phyloP scores from a whole-genome alignment of 2,888 invertebrate genomes.

The Mongoloraphidia duomilia region DNA sequence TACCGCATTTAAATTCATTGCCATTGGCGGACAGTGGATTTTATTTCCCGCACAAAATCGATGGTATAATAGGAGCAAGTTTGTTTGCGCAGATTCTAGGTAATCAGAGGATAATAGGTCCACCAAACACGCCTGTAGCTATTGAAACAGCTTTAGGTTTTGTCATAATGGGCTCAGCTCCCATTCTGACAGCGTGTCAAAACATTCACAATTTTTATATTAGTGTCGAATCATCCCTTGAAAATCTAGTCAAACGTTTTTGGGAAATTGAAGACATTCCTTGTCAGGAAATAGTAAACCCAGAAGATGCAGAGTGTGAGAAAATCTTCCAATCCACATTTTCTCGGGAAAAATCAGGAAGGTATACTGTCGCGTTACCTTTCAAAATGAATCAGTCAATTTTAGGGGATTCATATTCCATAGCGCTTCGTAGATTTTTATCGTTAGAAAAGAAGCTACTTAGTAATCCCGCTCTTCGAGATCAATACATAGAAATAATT shows the following conservation, averaged over 20 bases:
- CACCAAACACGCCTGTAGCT: background rate
- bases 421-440: background rate
- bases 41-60: no score
- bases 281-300: background rate
- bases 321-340: constrained; percentile 8
- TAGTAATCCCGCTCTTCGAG: background rate
- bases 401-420: constrained; percentile 6
- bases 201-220: background rate
- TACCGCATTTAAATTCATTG: no score
- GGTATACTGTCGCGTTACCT: constrained; percentile 13
- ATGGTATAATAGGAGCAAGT: no score
- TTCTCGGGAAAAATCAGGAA: constrained; percentile 7
- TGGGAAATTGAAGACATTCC: constrained; percentile 13
- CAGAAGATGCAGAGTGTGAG: constrained; percentile 10
- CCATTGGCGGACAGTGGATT: no score
- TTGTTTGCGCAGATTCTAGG: no score
- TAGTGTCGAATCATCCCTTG: background rate
- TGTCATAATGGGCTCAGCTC: background rate
- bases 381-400: constrained; percentile 1
- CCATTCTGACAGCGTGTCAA: background rate
- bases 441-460: background rate
- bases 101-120: no score
- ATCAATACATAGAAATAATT: background rate
- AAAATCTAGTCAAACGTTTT: constrained; percentile 8
- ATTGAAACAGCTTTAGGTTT: background rate